Evolutionary conservation across 2,113 vertebrate species (phyloP), one percentile per base, ranked within the genome.

Genomic region (Melanostigma gelatinosum): DNA sequence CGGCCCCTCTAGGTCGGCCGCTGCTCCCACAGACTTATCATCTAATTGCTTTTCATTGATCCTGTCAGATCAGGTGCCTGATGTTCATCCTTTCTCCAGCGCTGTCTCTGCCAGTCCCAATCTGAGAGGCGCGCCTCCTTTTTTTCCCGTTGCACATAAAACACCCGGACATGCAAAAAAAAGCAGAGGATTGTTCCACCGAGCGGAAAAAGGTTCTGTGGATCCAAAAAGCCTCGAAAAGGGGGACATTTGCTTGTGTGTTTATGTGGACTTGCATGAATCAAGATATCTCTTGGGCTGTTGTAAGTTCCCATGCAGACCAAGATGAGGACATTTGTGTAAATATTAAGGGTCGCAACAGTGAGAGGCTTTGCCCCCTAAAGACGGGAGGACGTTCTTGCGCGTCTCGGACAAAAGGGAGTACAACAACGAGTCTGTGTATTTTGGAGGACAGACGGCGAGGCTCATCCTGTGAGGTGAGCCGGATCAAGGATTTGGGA

Each of bases 21-120:
- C 57, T 32, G 69, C 80, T 61, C 64, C 77, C 73, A 63, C 73
- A 69, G 85, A 84, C 72, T 85, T 74, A 83, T 93, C 89, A 86
- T 92, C 91, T 94, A 94, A 95, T 95, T 93, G 92, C 91, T 93
- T 94, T 93, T 92, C 88, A 95, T 95, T 91, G 94, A 95, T 95
- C 87, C 92, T 95, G 93, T 94, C 93, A 78, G 72, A 92, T 92
- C 92, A 93, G 91, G 89, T 91, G 89, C 72, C 82, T 85, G 36
- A 75, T 84, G 89, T 84, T 94, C 94, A 94, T 95, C 90, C 89
- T 86, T 95, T 91, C 89, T 91, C 86, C 70, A 44, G 72, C 34
- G 38, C 78, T 52, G 75, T 83, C 87, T 91, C 82, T 86, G 91
- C 85, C 91, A 86, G 72, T 63, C 80, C 72, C 76, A 80, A 93